A percentile compares a stretch with the other conserved stretches of the same genome.
Evolutionary conservation across 2,113 vertebrate genomes (phyloP).

Genomic region (Ptychochromis oligacanthus): DNA sequence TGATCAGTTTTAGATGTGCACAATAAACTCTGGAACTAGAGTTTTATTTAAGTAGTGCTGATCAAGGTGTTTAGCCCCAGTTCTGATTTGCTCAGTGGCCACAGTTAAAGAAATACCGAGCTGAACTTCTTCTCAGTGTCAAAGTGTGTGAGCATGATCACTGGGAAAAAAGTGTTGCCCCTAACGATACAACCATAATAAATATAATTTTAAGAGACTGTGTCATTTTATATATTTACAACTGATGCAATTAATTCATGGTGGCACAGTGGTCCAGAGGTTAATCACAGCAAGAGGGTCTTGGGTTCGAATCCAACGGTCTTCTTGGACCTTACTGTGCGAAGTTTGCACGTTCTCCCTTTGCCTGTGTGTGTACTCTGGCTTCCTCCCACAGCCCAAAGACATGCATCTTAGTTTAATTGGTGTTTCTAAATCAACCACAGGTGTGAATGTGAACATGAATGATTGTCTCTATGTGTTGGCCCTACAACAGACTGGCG

Average conservation of each 20-base stretch:
- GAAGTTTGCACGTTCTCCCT: neutral
- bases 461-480: neutral
- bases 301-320: neutral
- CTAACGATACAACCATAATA: neutral
- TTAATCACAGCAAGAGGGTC: neutral
- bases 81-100: too few species aligned
- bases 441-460: neutral
- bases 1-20: neutral
- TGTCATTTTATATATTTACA: neutral
- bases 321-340: neutral
- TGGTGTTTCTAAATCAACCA: neutral
- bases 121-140: too few species aligned
- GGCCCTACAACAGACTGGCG: neutral
- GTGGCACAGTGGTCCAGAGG: neutral
- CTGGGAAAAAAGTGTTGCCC: fast-evolving
- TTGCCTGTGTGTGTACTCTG: neutral
- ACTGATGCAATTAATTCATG: neutral
- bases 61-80: too few species aligned
- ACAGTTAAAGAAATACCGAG: too few species aligned
- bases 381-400: neutral
- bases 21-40: neutral
- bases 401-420: neutral
- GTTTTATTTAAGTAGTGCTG: neutral
- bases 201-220: neutral
- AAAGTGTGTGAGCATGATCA: too few species aligned